These are phyloP conservation scores for Plodia interpunctella DNA, from an alignment of 1,140 invertebrate species.

Conservation along the genomic window DNA sequence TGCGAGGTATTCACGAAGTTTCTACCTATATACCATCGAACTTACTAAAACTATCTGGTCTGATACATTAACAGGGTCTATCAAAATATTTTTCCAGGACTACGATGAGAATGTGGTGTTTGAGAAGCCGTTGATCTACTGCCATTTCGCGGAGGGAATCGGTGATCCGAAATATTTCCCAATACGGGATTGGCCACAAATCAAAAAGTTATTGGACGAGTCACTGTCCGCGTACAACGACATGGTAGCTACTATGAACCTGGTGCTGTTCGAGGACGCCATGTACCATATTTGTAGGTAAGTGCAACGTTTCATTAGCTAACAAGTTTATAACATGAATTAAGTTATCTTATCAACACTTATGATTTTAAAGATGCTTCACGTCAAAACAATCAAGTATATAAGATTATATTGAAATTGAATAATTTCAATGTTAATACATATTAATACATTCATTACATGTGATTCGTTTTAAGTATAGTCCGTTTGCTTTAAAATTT, in stretches of 20 bases:
- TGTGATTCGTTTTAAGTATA: too few relatives aligned
- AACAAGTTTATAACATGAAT: too few relatives aligned
- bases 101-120: slow-evolving; percentile 63
- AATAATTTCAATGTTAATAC: too few relatives aligned
- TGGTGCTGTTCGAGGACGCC: slow-evolving; percentile 97
- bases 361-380: too few relatives aligned
- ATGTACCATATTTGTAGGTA: slow-evolving; percentile 91
- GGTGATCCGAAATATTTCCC: slow-evolving; percentile 95
- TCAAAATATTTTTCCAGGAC: slow-evolving; percentile 35
- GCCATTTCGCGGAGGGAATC: slow-evolving; percentile 93
- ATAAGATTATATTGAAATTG: too few relatives aligned
- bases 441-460: too few relatives aligned
- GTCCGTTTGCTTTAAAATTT: too few relatives aligned
- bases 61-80: too few relatives aligned
- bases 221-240: slow-evolving; percentile 92
- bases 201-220: slow-evolving; percentile 88
- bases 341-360: too few relatives aligned
- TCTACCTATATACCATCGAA: not conserved
- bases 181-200: slow-evolving; percentile 83
- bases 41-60: too few relatives aligned
- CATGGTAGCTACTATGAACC: slow-evolving; percentile 92
- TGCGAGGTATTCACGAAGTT: slow-evolving; percentile 80
- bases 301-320: slow-evolving; percentile 10
- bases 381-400: too few relatives aligned
- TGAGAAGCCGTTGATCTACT: slow-evolving; percentile 88